A percentile compares a stretch with the other conserved stretches of the same genome.
Evolutionary conservation across 1,140 invertebrate genomes (phyloP).

Genomic region (Neotoxoptera formosana): DNA sequence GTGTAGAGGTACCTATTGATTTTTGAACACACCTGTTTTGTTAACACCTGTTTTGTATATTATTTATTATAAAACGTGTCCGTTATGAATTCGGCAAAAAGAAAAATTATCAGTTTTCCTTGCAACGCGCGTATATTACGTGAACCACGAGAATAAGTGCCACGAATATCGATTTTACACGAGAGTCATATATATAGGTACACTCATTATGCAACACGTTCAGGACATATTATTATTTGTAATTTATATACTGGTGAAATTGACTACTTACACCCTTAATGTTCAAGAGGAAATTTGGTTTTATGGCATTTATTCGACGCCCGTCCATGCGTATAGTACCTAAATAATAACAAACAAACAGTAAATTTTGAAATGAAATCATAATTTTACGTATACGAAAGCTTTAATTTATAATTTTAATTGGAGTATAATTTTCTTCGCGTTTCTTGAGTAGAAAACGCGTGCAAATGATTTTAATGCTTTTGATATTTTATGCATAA

Average conservation of each 20-base stretch:
- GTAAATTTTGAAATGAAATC: background rate
- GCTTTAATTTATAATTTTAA: background rate
- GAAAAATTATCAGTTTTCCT: background rate
- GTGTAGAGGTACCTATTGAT: too few species aligned
- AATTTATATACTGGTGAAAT: background rate
- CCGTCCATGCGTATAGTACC: background rate
- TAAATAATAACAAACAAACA: constrained; percentile 1
- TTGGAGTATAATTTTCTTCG: background rate
- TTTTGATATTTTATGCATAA: background rate
- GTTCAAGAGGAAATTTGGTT: background rate
- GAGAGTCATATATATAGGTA: background rate
- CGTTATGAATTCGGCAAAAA: background rate
- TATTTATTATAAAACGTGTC: too few species aligned
- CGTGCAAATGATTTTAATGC: background rate
- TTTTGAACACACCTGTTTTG: too few species aligned
- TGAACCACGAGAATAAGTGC: background rate
- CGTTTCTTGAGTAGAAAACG: background rate
- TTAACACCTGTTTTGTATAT: too few species aligned
- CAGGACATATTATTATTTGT: background rate
- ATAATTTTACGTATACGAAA: background rate
- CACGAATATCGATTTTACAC: background rate
- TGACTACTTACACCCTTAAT: background rate
- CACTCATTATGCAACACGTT: background rate
- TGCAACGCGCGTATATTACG: background rate
- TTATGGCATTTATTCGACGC: background rate